Evolutionary conservation across 92 coral and sea anemone species (phyloP).

Genomic region (Zoanthus sansibaricus): DNA sequence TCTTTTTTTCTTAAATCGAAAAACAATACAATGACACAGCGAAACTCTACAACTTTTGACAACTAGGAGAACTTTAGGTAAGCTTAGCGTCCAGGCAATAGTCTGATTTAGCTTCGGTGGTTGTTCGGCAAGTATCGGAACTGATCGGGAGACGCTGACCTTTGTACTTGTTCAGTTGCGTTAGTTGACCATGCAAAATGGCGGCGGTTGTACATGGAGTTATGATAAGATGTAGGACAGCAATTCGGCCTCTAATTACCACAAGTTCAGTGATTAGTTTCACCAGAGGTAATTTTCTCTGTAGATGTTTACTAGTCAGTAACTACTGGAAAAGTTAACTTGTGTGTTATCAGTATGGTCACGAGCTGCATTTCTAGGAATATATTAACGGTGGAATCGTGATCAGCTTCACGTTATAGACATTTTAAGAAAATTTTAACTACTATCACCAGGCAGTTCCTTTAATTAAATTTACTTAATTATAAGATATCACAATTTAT

Average conservation of each 20-base stretch:
- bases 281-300: slow-evolving; percentile 15
- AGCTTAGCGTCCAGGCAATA: slow-evolving; percentile 29
- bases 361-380: not conserved
- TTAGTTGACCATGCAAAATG: slow-evolving; percentile 64
- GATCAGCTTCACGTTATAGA: slow-evolving; percentile 7
- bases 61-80: not conserved
- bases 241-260: slow-evolving; percentile 57
- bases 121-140: not conserved
- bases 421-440: not conserved
- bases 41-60: slow-evolving; percentile 31
- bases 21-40: not conserved
- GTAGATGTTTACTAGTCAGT: not conserved
- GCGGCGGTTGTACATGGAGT: slow-evolving; percentile 75
- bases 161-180: slow-evolving; percentile 5
- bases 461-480: not conserved
- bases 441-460: not conserved
- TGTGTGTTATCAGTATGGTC: not conserved
- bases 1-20: not conserved
- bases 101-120: slow-evolving; percentile 11
- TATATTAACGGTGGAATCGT: slow-evolving; percentile 15
- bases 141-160: slow-evolving; percentile 10
- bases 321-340: not conserved
- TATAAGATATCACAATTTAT: not conserved
- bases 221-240: slow-evolving; percentile 57
- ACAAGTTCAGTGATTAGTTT: slow-evolving; percentile 25